These are phyloP conservation scores for Armadillidium nasatum DNA, from an alignment of 1,140 invertebrate species.

Conservation along the genomic window DNA sequence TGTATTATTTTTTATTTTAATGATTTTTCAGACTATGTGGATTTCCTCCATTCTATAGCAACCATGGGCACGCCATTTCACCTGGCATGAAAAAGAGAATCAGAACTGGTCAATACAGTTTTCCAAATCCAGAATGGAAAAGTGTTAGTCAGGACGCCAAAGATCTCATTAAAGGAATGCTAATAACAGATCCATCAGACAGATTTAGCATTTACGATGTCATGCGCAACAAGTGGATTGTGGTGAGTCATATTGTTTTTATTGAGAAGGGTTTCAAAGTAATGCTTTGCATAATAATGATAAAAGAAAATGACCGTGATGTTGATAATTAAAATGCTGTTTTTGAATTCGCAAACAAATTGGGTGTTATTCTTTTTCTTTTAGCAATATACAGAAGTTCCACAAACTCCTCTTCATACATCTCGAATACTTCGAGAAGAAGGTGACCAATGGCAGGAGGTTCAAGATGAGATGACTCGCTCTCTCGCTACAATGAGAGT, in stretches of 20 bases:
- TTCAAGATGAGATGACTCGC: conserved; percentile 97
- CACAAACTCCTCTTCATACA: conserved; percentile 87
- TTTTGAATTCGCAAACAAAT: background rate
- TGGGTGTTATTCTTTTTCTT: conserved; percentile 34
- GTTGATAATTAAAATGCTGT: too few species aligned
- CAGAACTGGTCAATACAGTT: conserved; percentile 88
- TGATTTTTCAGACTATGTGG: conserved; percentile 72
- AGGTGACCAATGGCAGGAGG: conserved; percentile 88
- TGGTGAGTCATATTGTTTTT: conserved; percentile 59
- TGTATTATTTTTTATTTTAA: background rate
- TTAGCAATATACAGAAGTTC: conserved; percentile 79
- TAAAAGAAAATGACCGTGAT: too few species aligned
- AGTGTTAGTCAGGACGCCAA: conserved; percentile 91
- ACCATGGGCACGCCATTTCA: conserved; percentile 92
- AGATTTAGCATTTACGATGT: conserved; percentile 86
- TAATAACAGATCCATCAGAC: conserved; percentile 86
- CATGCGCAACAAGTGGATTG: conserved; percentile 83
- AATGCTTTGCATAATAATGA: too few species aligned
- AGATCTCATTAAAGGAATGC: conserved; percentile 86
- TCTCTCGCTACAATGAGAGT: conserved; percentile 91
- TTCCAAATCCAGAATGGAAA: conserved; percentile 92
- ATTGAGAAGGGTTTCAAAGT: too few species aligned
- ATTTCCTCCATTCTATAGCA: conserved; percentile 97
- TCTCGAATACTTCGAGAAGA: conserved; percentile 80
- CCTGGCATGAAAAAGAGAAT: conserved; percentile 99